phyloP scores from a whole-genome alignment of 2,888 invertebrate species.

The Tachystola acroxantha region DNA sequence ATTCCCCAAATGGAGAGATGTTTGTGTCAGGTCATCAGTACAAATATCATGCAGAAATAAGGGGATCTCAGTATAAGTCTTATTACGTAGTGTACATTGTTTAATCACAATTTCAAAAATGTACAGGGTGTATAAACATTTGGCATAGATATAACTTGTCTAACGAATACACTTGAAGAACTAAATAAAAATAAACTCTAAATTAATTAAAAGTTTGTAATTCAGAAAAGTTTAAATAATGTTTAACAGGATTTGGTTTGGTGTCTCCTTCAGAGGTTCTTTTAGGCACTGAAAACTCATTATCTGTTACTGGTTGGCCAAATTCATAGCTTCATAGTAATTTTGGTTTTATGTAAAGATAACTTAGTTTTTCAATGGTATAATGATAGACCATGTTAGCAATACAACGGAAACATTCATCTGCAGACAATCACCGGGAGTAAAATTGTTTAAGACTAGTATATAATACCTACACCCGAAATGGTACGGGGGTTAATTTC shows the following conservation, averaged over 20 bases:
- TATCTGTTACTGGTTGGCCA: slow-evolving; percentile 34
- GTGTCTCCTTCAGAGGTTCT: slow-evolving; percentile 58
- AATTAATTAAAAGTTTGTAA: slow-evolving; percentile 50
- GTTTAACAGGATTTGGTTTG: slow-evolving; percentile 40
- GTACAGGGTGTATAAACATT: slow-evolving; percentile 64
- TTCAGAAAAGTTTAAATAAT: slow-evolving; percentile 52
- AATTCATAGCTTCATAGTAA: slow-evolving; percentile 35
- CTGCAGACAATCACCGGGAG: slow-evolving; percentile 30
- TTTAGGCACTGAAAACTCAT: slow-evolving; percentile 54
- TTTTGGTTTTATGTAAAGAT: slow-evolving; percentile 5
- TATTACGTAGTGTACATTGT: slow-evolving; percentile 41
- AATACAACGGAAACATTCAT: slow-evolving; percentile 25
- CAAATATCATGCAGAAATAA: neutral
- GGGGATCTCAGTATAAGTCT: slow-evolving; percentile 25
- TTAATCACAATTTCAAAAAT: slow-evolving; percentile 53
- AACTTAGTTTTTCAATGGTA: neutral
- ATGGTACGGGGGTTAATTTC: slow-evolving; percentile 36
- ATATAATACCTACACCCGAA: slow-evolving; percentile 55
- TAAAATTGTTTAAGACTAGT: slow-evolving; percentile 50
- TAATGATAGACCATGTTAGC: slow-evolving; percentile 13
- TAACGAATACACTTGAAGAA: slow-evolving; percentile 44
- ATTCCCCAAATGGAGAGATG: no score
- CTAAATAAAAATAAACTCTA: slow-evolving; percentile 56
- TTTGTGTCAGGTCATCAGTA: no score
- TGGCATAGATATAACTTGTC: slow-evolving; percentile 58